Evolutionary conservation across 2,888 invertebrate genomes (phyloP).

Genomic region (Allacma fusca): DNA sequence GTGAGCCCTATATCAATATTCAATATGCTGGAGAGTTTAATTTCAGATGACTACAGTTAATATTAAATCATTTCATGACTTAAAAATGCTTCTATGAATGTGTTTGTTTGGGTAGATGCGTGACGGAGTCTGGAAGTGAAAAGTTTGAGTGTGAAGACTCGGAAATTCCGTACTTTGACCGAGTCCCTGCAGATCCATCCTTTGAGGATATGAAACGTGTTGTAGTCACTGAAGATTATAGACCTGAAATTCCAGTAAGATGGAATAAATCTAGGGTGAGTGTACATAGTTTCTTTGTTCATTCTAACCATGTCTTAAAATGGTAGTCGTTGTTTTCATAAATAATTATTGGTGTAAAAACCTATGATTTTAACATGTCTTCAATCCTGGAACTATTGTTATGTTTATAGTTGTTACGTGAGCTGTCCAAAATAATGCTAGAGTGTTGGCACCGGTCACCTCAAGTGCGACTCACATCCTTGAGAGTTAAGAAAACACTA

Average conservation of each 20-base stretch:
- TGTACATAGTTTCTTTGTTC: too few species aligned
- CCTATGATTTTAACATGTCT: too few species aligned
- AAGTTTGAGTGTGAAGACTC: constrained; percentile 75
- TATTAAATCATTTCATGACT: too few species aligned
- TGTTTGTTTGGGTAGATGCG: too few species aligned
- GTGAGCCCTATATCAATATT: too few species aligned
- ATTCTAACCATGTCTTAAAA: too few species aligned
- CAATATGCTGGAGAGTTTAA: too few species aligned
- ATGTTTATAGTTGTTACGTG: constrained; percentile 72
- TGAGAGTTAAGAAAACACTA: constrained; percentile 92
- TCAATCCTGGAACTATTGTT: neutral
- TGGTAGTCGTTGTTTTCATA: too few species aligned
- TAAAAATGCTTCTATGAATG: too few species aligned
- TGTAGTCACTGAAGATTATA: constrained; percentile 71
- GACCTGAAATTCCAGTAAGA: constrained; percentile 75
- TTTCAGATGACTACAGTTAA: too few species aligned
- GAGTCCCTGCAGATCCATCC: constrained; percentile 83
- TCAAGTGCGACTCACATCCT: constrained; percentile 85
- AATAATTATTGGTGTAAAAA: too few species aligned
- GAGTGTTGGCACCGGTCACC: constrained; percentile 92
- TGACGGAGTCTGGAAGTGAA: constrained; percentile 68
- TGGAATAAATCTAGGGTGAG: constrained; percentile 74
- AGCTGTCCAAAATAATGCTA: constrained; percentile 78
- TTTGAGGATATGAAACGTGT: constrained; percentile 90
- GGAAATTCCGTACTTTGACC: constrained; percentile 83